These are phyloP conservation scores for Myripristis jacobus DNA, from an alignment of 2,797 vertebrate genomes.

Conservation along the genomic window DNA sequence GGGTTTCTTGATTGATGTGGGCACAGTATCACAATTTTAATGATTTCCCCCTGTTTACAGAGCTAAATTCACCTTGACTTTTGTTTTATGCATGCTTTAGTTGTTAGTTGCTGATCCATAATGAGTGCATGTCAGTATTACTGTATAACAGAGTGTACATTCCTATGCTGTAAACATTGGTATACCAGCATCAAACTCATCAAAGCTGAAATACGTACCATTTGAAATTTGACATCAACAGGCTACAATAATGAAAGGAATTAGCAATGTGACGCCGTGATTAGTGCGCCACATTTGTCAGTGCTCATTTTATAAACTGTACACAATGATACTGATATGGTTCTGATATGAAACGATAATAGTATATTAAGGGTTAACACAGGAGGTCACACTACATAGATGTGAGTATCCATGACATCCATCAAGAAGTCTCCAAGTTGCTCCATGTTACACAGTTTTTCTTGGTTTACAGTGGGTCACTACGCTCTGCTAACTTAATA, in stretches of 20 bases:
- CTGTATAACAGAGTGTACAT: neutral
- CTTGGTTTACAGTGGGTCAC: conserved; percentile 78
- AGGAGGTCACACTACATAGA: conserved; percentile 53
- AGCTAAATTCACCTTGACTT: conserved; percentile 12
- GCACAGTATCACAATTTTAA: neutral
- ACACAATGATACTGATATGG: conserved; percentile 21
- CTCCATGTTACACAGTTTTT: conserved; percentile 65
- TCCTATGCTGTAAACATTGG: neutral
- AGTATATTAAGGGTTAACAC: conserved; percentile 42
- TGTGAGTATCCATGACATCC: conserved; percentile 58
- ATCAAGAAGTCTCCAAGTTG: conserved; percentile 69
- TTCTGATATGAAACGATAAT: conserved; percentile 47
- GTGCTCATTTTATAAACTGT: neutral
- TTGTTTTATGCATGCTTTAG: neutral
- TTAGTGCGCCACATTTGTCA: conserved; percentile 27
- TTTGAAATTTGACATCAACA: neutral
- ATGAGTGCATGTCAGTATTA: conserved; percentile 5
- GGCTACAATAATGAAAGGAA: conserved; percentile 15
- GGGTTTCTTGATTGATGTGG: no score
- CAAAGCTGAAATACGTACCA: neutral
- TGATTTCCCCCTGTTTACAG: neutral
- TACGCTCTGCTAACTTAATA: conserved; percentile 80
- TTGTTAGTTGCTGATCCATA: neutral
- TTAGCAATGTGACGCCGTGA: conserved; percentile 35
- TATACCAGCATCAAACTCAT: neutral